A percentile compares a stretch with the other conserved stretches of the same genome.
Conservation (phyloP, 2,797 vertebrate species). For the Orientallactaga sibirica region DNA sequence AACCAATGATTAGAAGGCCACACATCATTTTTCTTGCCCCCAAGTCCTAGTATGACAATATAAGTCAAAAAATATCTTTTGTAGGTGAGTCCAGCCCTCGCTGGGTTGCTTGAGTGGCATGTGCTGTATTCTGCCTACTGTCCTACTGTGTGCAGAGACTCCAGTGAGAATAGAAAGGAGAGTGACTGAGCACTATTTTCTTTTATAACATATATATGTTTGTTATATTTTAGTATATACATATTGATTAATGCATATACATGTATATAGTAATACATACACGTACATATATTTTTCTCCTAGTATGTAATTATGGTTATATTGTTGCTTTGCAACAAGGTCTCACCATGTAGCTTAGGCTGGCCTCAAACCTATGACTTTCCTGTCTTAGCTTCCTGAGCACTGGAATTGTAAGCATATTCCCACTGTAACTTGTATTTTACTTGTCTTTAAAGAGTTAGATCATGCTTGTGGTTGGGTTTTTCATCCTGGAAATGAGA, state of each 20-base stretch:
- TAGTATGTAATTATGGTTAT: not conserved
- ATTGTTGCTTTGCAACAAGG: not conserved
- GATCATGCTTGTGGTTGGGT: too few relatives aligned
- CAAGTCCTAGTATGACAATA: constrained; percentile 5
- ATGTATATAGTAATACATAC: not conserved
- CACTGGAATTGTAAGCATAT: not conserved
- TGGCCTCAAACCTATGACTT: not conserved
- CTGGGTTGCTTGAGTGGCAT: not conserved
- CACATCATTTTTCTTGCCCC: constrained; percentile 14
- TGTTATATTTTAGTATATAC: not conserved
- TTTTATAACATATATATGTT: not conserved
- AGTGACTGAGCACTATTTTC: not conserved
- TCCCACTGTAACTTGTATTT: not conserved
- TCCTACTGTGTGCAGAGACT: not conserved
- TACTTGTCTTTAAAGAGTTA: constrained; percentile 21
- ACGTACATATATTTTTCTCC: not conserved
- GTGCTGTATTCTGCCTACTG: not conserved
- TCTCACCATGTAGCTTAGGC: not conserved
- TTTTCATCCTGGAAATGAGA: too few relatives aligned
- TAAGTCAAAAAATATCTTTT: constrained; percentile 9
- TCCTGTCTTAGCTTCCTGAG: not conserved
- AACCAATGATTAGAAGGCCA: not conserved
- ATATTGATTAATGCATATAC: not conserved
- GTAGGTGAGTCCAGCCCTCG: not conserved
- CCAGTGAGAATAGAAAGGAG: not conserved